Evolutionary conservation across 1,140 invertebrate species (phyloP).

Genomic region (Bombus polaris): DNA sequence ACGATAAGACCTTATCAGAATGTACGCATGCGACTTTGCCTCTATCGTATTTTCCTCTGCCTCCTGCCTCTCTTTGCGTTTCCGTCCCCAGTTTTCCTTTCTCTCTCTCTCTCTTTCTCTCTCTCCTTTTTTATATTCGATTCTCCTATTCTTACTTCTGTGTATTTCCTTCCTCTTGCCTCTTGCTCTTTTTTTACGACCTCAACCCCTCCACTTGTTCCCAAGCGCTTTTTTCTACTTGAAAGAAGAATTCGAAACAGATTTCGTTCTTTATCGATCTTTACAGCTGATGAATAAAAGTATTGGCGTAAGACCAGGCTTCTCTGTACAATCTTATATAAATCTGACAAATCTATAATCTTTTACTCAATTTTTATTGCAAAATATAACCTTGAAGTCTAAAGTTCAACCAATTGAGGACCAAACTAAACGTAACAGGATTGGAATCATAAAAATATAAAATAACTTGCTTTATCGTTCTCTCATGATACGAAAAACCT

Average conservation of each 20-base stretch:
- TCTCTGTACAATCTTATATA: too few species aligned
- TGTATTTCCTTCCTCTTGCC: constrained; percentile 24
- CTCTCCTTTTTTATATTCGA: neutral
- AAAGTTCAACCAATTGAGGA: too few species aligned
- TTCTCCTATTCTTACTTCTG: neutral
- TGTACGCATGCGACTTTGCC: constrained; percentile 65
- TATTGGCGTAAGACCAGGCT: neutral
- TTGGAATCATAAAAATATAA: neutral
- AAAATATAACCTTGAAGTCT: too few species aligned
- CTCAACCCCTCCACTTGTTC: neutral
- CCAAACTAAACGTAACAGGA: neutral
- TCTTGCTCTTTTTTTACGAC: neutral
- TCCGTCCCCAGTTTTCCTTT: constrained; percentile 11
- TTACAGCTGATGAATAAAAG: neutral
- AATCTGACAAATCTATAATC: neutral
- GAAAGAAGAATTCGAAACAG: neutral
- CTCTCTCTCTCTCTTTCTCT: constrained; percentile 2
- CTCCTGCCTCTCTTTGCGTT: constrained; percentile 1
- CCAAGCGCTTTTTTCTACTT: neutral
- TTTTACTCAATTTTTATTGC: too few species aligned
- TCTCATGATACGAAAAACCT: neutral
- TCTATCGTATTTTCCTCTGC: constrained; percentile 41
- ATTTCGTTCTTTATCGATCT: neutral
- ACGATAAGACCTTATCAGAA: constrained; percentile 81
- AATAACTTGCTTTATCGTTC: neutral